Conservation (phyloP, 2,797 vertebrate species). For the Thalassophryne amazonica region DNA sequence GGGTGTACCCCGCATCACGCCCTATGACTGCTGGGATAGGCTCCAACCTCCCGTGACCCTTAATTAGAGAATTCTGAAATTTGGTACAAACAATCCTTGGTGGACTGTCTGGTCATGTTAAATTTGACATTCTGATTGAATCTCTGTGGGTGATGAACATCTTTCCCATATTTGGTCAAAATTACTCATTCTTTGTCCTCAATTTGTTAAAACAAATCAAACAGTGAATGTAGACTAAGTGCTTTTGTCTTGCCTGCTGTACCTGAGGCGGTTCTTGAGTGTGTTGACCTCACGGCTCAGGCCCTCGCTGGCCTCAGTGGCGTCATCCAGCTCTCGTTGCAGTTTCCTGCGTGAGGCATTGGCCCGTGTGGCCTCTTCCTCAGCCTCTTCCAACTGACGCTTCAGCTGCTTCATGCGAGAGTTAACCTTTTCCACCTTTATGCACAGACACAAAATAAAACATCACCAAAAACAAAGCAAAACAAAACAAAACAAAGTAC, state of each 20-base stretch:
- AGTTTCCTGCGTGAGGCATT: constrained; percentile 95
- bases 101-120: too few relatives aligned
- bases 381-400: constrained; percentile 94
- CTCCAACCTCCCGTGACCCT: too few relatives aligned
- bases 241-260: background rate
- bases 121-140: too few relatives aligned
- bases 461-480: background rate
- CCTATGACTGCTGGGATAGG: too few relatives aligned
- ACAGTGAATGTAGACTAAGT: too few relatives aligned
- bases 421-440: constrained; percentile 91
- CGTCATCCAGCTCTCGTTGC: constrained; percentile 93
- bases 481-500: background rate
- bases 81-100: too few relatives aligned
- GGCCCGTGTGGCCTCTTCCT: constrained; percentile 91
- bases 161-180: too few relatives aligned
- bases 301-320: constrained; percentile 91
- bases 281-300: constrained; percentile 94
- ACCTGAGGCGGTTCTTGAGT: constrained; percentile 95
- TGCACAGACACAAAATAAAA: background rate
- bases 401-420: constrained; percentile 98
- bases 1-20: too few relatives aligned
- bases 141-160: too few relatives aligned
- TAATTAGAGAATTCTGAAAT: too few relatives aligned
- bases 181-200: too few relatives aligned
- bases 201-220: background rate